Conservation (phyloP, 1,140 invertebrate genomes). For the Teleopsis dalmanni region DNA sequence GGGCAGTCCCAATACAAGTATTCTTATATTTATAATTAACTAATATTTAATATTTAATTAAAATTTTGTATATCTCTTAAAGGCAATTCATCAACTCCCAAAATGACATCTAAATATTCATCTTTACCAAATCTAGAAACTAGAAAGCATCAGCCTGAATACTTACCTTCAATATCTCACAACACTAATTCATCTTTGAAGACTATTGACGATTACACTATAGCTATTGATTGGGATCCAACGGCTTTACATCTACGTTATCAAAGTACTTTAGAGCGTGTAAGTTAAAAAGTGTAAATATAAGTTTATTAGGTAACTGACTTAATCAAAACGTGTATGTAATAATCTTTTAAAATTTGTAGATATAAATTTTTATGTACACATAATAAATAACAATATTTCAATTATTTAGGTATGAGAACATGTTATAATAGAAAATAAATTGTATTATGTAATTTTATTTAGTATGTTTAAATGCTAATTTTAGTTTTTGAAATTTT, state of each 20-base stretch:
- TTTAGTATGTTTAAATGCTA: constrained; percentile 31
- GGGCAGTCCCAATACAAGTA: constrained; percentile 23
- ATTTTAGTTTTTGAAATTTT: no score
- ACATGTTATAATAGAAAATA: background rate
- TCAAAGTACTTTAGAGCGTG: constrained; percentile 71
- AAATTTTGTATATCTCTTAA: constrained; percentile 1
- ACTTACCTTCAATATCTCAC: constrained; percentile 25
- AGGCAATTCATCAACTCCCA: constrained; percentile 30
- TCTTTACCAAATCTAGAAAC: constrained; percentile 35
- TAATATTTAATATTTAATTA: no score
- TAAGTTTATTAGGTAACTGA: no score
- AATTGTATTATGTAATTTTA: no score
- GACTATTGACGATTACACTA: constrained; percentile 38
- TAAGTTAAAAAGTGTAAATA: no score
- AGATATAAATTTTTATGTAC: background rate
- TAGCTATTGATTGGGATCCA: constrained; percentile 66
- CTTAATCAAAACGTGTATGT: no score
- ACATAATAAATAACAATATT: no score
- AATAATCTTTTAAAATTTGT: no score
- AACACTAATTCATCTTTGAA: constrained; percentile 25
- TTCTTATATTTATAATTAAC: no score
- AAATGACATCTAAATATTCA: constrained; percentile 31
- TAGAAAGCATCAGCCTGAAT: constrained; percentile 29
- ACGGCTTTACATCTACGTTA: constrained; percentile 82
- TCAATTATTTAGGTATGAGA: background rate